A percentile compares a stretch with the other conserved stretches of the same genome.
phyloP scores from a whole-genome alignment of 2,113 vertebrate species.

The Carlito syrichta region DNA sequence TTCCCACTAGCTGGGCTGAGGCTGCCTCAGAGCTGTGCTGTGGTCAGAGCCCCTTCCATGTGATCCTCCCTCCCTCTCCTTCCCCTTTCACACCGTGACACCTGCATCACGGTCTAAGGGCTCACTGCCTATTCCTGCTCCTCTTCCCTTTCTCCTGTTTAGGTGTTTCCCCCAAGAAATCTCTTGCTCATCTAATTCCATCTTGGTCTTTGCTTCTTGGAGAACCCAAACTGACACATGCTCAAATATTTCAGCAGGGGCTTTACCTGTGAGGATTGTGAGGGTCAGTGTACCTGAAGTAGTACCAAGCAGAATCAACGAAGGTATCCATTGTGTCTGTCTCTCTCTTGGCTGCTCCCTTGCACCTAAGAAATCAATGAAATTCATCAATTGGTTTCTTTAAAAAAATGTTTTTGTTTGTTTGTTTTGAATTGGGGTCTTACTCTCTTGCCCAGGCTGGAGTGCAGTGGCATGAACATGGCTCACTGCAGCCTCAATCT shows the following conservation, averaged over 20 bases:
- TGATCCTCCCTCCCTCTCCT: background rate
- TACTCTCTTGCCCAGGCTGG: too few species aligned
- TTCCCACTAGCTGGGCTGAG: background rate
- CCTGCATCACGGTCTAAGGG: background rate
- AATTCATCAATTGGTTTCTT: background rate
- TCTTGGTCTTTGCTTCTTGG: background rate
- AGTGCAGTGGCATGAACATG: too few species aligned
- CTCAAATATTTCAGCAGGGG: background rate
- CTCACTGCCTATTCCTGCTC: background rate
- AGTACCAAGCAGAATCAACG: constrained; percentile 98
- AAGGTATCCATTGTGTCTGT: constrained; percentile 98
- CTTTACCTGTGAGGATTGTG: constrained; percentile 88
- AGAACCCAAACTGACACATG: rapidly evolving
- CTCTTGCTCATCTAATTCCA: background rate
- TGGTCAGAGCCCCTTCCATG: background rate
- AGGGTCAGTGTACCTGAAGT: constrained; percentile 94
- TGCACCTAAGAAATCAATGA: constrained; percentile 84
- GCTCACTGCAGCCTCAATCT: too few species aligned
- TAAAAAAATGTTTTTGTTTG: too few species aligned
- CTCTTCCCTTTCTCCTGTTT: background rate
- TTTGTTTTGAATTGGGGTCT: too few species aligned
- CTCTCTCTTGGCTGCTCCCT: constrained; percentile 89
- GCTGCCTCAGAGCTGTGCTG: background rate
- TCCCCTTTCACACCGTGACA: background rate
- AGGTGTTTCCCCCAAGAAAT: background rate